These are phyloP conservation scores for Nebria ingens DNA, from an alignment of 1,140 invertebrate genomes.

Conservation along the genomic window DNA sequence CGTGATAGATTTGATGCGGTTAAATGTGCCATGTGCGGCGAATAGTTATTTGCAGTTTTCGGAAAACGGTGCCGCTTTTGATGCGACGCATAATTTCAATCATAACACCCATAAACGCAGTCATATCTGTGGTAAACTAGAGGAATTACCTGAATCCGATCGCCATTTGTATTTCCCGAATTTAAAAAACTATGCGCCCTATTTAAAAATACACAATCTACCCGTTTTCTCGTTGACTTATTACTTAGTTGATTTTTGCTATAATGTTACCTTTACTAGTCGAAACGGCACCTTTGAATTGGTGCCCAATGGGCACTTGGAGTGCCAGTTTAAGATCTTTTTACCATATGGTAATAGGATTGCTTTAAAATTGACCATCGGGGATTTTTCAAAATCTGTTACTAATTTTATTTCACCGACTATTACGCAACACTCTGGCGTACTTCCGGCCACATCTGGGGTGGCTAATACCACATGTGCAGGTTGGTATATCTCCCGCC, in stretches of 20 bases:
- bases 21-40: conserved; percentile 49
- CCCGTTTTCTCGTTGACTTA: conserved; percentile 49
- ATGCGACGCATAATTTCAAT: conserved; percentile 20
- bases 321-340: conserved; percentile 51
- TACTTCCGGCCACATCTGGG: too few relatives aligned
- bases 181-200: conserved; percentile 29
- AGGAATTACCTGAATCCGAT: conserved; percentile 44
- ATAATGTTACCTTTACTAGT: conserved; percentile 47
- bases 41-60: conserved; percentile 45
- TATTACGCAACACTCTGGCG: background rate
- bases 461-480: background rate
- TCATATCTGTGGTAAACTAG: conserved; percentile 48
- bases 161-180: conserved; percentile 44
- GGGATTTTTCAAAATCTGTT: conserved; percentile 18
- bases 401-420: background rate
- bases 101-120: conserved; percentile 22
- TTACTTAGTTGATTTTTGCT: conserved; percentile 51
- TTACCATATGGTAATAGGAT: conserved; percentile 52
- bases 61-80: conserved; percentile 18
- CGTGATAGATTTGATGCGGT: conserved; percentile 44
- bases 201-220: conserved; percentile 41
- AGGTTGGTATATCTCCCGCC: too few relatives aligned
- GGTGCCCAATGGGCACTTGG: conserved; percentile 38
- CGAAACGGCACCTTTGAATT: conserved; percentile 49
- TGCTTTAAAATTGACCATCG: conserved; percentile 43